phyloP scores from a whole-genome alignment of 1,140 invertebrate genomes.

The Heliothis subflexa region DNA sequence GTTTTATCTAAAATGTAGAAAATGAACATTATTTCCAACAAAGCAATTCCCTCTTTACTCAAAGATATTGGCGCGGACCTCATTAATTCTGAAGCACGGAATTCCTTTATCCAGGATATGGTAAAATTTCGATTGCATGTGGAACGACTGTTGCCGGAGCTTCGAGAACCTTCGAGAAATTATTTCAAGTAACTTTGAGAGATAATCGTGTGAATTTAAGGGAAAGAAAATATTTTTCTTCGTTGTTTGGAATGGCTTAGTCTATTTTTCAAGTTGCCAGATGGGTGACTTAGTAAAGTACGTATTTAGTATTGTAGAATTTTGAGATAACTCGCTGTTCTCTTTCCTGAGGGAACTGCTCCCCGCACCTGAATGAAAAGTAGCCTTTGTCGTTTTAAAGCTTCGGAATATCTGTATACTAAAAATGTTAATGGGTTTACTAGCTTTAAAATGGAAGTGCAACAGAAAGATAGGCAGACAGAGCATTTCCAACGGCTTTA shows the following conservation, averaged over 20 bases:
- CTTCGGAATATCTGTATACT: too few species aligned
- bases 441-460: too few species aligned
- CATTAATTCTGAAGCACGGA: conserved; percentile 18
- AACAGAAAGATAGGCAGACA: too few species aligned
- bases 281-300: too few species aligned
- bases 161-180: conserved; percentile 19
- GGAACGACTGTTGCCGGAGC: not conserved
- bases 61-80: conserved; percentile 8
- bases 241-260: not conserved
- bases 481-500: too few species aligned
- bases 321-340: too few species aligned
- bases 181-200: not conserved
- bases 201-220: conserved; percentile 4
- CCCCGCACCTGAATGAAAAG: too few species aligned
- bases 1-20: not conserved
- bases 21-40: not conserved
- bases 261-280: too few species aligned
- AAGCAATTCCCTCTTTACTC: conserved; percentile 3
- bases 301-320: too few species aligned
- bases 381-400: too few species aligned
- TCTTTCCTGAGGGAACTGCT: too few species aligned
- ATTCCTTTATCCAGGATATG: conserved; percentile 35
- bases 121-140: conserved; percentile 32
- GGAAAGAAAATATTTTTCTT: not conserved
- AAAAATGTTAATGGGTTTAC: too few species aligned